phyloP scores from a whole-genome alignment of 2,888 invertebrate genomes.

The Latheticus oryzae region DNA sequence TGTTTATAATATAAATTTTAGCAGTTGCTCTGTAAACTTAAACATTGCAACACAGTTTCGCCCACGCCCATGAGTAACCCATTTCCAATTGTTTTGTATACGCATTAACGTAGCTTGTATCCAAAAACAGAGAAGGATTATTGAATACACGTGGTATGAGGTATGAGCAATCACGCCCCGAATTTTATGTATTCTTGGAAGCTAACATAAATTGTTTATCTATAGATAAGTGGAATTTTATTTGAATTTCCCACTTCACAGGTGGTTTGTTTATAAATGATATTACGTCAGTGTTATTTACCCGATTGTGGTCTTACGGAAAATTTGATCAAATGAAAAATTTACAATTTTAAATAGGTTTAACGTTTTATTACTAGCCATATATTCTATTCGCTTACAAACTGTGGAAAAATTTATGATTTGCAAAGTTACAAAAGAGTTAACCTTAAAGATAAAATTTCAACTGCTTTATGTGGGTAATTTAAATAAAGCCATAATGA shows the following conservation, averaged over 20 bases:
- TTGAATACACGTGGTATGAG: slow-evolving; percentile 4
- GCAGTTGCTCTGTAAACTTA: too few species aligned
- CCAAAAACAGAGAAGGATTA: slow-evolving; percentile 27
- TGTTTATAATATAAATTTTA: slow-evolving; percentile 9
- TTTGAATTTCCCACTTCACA: slow-evolving; percentile 36
- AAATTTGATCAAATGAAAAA: slow-evolving; percentile 21
- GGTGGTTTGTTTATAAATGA: slow-evolving; percentile 28
- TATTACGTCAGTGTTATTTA: slow-evolving; percentile 28
- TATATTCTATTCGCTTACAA: slow-evolving; percentile 22
- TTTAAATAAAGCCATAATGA: slow-evolving; percentile 33
- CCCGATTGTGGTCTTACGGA: slow-evolving; percentile 17
- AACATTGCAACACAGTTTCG: slow-evolving; percentile 27
- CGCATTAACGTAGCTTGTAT: background rate
- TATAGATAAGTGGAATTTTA: slow-evolving; percentile 22
- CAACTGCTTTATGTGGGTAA: slow-evolving; percentile 27
- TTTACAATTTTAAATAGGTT: slow-evolving; percentile 8
- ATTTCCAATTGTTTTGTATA: slow-evolving; percentile 13
- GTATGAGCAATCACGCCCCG: background rate
- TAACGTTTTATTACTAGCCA: slow-evolving; percentile 10
- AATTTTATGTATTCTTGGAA: background rate
- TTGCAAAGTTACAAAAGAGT: slow-evolving; percentile 25
- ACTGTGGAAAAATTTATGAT: slow-evolving; percentile 25
- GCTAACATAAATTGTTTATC: slow-evolving; percentile 19
- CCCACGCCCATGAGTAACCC: slow-evolving; percentile 24
- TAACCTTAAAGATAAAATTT: slow-evolving; percentile 36